phyloP scores from a whole-genome alignment of 1,140 invertebrate genomes.

The Drosophila tani region DNA sequence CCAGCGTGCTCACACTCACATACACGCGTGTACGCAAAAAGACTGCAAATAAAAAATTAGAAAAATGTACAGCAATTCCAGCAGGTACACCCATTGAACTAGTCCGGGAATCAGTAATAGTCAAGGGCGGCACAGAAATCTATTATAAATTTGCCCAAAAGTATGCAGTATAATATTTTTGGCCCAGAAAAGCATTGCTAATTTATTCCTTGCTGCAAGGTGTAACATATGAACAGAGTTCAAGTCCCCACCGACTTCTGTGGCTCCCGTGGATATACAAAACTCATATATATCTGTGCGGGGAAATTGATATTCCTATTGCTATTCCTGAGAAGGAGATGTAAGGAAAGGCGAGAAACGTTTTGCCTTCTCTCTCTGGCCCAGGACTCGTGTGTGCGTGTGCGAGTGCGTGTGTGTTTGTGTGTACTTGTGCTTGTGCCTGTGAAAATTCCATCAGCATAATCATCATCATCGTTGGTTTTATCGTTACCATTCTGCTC shows the following conservation, averaged over 20 bases:
- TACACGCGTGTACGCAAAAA: conserved; percentile 1
- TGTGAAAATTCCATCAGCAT: conserved; percentile 78
- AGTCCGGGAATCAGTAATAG: not conserved
- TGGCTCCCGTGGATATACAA: not conserved
- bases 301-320: conserved; percentile 79
- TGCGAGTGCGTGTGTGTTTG: conserved; percentile 31
- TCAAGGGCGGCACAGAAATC: not conserved
- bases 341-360: conserved; percentile 2
- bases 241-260: not conserved
- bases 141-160: not conserved
- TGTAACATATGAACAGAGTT: not conserved
- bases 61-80: conserved; percentile 40
- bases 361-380: conserved; percentile 33
- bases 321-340: conserved; percentile 52
- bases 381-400: conserved; percentile 13
- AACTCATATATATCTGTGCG: conserved; percentile 1
- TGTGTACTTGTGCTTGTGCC: conserved; percentile 34
- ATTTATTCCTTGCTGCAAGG: too few species aligned
- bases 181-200: not conserved
- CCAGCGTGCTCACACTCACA: conserved; percentile 33
- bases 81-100: conserved; percentile 65
- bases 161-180: not conserved
- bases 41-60: conserved; percentile 31
- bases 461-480: conserved; percentile 52
- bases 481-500: conserved; percentile 53